Base-by-base conservation (phyloP, 1,140 invertebrate species). In the Metopolophium dirhodum region DNA sequence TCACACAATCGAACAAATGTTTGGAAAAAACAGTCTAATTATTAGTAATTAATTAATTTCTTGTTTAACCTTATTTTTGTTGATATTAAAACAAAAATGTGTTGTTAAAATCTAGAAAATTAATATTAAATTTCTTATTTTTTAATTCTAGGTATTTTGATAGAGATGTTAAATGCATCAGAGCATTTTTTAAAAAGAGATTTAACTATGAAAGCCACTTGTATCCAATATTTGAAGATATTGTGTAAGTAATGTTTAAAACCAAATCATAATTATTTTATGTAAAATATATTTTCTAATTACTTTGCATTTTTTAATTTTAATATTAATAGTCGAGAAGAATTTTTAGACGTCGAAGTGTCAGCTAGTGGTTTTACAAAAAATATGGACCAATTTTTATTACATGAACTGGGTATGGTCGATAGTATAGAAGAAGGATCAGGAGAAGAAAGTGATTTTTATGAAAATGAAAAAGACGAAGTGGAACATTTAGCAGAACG, bases 141-240 rank as follows among this genome's bases (percentile, higher is more conserved):
- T 54, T 35, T 49, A 54, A 54, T 93, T 54, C n/a, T 94, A 98
- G 97, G 95, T 98, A 98, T 95, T 99, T 99, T 95, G 97, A 99
- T 93, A 96, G 99, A 94, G 99, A 99, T 96, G 99, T 99, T 0
- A 97, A 97, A 86, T 99, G 99, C 95, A 96, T 99, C 26, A 96
- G 97, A 94, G 97, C 98, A 91, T 99, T 99, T 95, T 99, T 99
- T 95, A 97, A 97, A 94, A 97, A 97, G 95, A 96, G 98, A 93
- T 99, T 99, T 95, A 96, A 96, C 2, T 99, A 98, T 95, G 99
- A 99, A 95, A 98, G 98, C 95, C 97, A 97, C 94, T 95, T 97
- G 9, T 97, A 96, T 95, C 99, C 99, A 41, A 96, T 96, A 93
- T 99, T 99, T 95, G 95, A 96, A 90, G 98, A 99, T 95, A 95